Evolutionary conservation across 2,113 vertebrate species (phyloP), one percentile per base, ranked within the genome.

Genomic region (Mobula hypostoma): DNA sequence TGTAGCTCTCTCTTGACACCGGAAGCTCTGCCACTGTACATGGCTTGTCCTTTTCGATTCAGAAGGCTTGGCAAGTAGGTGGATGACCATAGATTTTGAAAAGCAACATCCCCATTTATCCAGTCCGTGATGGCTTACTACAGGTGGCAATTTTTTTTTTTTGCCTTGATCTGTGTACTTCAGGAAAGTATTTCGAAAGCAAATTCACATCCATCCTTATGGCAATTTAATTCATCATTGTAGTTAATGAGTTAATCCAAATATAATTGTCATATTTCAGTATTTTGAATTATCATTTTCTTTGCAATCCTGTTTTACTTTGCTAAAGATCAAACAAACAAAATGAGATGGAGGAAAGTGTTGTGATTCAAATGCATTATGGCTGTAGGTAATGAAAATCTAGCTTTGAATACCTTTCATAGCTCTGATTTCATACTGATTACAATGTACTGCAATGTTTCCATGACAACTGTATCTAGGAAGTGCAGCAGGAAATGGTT

Each of bases 401-500:
- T 19, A 90, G 29, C 61, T 19, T 88, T 4, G 61, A 90, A 32
- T n/a, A 68, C 85, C 85, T 66, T 15, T 58, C 66, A 12, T 66
- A 66, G 61, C 12, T 32, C 61, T 61, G 66, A 90, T n/a, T 63
- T 90, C 61, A 36, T 66, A 90, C n/a, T 66, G 85, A 36, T 12
- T 66, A 63, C 29, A 90, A 32, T 66, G 58, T 63, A 90, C 61
- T 32, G 17, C 85, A 90, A 32, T 66, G n/a, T 90, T 90, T 90
- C 85, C 85, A 66, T 90, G 61, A 61, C 85, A 66, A 90, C 61
- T 32, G 58, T n/a, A 66, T 90, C n/a, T 5, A 90, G 85, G 85
- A 66, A 90, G 15, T 90, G 85, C 61, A 90, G n/a, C 19, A 12
- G 58, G 58, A 90, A 68, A 66, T 17, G 58, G 83, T 68, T 68